These are phyloP conservation scores for Periophthalmus modestus DNA, from an alignment of 2,113 vertebrate genomes.

Conservation along the genomic window DNA sequence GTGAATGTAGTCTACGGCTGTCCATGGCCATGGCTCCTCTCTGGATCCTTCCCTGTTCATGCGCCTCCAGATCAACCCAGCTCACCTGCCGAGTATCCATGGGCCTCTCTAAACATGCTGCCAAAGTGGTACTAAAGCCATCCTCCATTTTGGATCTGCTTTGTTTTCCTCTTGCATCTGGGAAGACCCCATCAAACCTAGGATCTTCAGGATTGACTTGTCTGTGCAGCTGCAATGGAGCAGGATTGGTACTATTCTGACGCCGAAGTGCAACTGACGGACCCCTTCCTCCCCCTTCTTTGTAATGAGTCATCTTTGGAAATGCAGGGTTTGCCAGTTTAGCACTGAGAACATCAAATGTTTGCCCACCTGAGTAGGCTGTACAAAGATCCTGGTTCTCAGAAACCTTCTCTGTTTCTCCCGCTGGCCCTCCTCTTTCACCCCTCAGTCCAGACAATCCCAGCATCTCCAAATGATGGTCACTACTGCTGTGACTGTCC, in stretches of 20 bases:
- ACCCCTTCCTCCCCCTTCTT: conserved; percentile 56
- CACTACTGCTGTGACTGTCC: conserved; percentile 89
- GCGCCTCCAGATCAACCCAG: conserved; percentile 60
- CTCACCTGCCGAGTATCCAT: conserved; percentile 55
- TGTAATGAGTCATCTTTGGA: conserved; percentile 72
- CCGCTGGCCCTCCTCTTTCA: conserved; percentile 52
- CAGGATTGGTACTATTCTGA: conserved; percentile 73
- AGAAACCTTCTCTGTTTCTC: conserved; percentile 58
- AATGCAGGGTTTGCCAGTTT: conserved; percentile 68
- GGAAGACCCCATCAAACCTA: conserved; percentile 41
- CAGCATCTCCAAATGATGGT: conserved; percentile 87
- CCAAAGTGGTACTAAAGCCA: conserved; percentile 61
- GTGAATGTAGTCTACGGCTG: conserved; percentile 71
- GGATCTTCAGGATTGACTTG: conserved; percentile 59
- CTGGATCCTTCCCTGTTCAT: conserved; percentile 45
- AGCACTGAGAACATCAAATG: conserved; percentile 76
- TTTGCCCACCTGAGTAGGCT: conserved; percentile 82
- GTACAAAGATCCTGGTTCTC: conserved; percentile 83
- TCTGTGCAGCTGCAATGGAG: conserved; percentile 66
- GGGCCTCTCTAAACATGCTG: conserved; percentile 72
- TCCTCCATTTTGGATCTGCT: conserved; percentile 61
- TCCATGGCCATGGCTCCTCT: conserved; percentile 62
- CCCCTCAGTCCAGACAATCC: conserved; percentile 62
- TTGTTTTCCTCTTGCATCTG: conserved; percentile 47
- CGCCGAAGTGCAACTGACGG: conserved; percentile 62